Evolutionary conservation across 1,140 invertebrate species (phyloP).

Genomic region (Episyrphus balteatus): DNA sequence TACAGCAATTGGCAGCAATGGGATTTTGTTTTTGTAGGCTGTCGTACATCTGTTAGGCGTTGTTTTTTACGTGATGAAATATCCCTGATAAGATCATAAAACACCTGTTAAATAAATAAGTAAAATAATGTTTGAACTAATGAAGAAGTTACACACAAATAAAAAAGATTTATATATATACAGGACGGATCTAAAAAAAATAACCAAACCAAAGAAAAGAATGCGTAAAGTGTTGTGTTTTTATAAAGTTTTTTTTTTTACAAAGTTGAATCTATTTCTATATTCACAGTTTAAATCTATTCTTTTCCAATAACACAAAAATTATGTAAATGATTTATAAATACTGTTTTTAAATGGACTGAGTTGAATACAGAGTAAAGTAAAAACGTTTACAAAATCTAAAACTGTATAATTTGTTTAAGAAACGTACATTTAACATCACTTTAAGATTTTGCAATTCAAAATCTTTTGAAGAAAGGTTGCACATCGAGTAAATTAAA

Average conservation of each 20-base stretch:
- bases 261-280: no score
- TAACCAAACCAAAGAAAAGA: neutral
- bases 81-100: constrained; percentile 39
- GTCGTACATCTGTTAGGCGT: constrained; percentile 34
- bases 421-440: no score
- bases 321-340: no score
- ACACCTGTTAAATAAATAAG: constrained; percentile 18
- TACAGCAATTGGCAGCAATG: constrained; percentile 38
- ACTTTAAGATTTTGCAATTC: no score
- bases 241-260: neutral
- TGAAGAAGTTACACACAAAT: neutral
- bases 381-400: no score
- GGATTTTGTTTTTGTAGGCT: constrained; percentile 34
- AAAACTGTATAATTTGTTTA: no score
- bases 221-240: neutral
- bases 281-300: no score
- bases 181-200: neutral
- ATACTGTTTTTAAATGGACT: no score
- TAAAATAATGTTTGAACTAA: neutral
- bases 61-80: constrained; percentile 37
- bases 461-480: no score
- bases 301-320: no score
- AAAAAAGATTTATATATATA: neutral
- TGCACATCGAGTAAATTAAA: no score
- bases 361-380: no score